These are phyloP conservation scores for Lerista edwardsae DNA, from an alignment of 2,797 vertebrate genomes.

Conservation along the genomic window DNA sequence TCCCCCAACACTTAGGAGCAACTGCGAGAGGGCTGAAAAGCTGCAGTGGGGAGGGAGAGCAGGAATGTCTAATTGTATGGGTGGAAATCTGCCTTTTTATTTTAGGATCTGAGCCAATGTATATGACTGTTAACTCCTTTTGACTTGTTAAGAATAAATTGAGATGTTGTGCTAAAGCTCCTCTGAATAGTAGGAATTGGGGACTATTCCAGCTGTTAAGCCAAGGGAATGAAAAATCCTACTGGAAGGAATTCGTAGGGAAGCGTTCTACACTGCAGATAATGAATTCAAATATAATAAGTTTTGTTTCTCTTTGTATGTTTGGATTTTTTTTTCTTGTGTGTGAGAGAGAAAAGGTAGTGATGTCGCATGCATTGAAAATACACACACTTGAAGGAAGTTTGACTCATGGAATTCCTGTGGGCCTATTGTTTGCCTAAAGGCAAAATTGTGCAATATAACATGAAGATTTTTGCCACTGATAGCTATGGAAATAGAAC, in stretches of 20 bases:
- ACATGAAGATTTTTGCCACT: neutral
- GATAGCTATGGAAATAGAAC: conserved; percentile 41
- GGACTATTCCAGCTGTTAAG: neutral
- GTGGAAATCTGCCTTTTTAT: neutral
- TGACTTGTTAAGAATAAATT: neutral
- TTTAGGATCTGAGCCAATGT: neutral
- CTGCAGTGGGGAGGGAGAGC: neutral
- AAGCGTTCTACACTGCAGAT: conserved; percentile 4
- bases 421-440: neutral
- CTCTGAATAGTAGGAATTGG: neutral
- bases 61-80: too few species aligned
- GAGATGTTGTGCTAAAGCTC: neutral
- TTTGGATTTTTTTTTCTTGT: conserved; percentile 35
- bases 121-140: conserved; percentile 20
- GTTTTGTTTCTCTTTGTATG: conserved; percentile 33
- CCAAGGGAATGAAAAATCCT: neutral
- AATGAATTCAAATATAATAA: conserved; percentile 43
- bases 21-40: neutral
- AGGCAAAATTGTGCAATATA: neutral
- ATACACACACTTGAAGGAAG: neutral
- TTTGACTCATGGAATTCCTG: conserved; percentile 51
- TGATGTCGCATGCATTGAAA: neutral
- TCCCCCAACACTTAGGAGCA: neutral
- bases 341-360: conserved; percentile 34
- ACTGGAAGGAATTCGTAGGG: neutral